A percentile compares a stretch with the other conserved stretches of the same genome.
Evolutionary conservation across 2,888 invertebrate genomes (phyloP).

Genomic region (Nephrotoma guestfalica): DNA sequence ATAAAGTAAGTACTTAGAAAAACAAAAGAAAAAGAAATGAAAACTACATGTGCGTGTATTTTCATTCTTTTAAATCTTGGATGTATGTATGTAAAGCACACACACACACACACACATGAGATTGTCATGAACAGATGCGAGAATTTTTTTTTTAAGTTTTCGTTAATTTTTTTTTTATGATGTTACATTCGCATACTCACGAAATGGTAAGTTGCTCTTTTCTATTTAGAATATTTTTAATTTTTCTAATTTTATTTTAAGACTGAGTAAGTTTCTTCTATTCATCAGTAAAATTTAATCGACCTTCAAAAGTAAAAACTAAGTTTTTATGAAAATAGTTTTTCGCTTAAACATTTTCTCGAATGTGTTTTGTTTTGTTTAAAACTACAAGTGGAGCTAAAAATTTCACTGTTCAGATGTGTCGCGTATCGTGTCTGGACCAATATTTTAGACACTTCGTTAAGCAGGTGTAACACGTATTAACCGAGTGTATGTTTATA

Average conservation of each 20-base stretch:
- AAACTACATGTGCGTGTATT: not conserved
- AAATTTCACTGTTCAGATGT: not conserved
- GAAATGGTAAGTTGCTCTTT: not conserved
- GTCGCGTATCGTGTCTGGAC: not conserved
- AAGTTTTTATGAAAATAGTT: not conserved
- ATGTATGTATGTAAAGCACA: not conserved
- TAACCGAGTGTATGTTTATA: not conserved
- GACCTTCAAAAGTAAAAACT: not conserved
- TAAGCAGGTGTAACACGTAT: not conserved
- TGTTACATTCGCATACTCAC: not conserved
- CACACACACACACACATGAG: not conserved
- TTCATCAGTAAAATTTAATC: not conserved
- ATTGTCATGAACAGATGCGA: constrained; percentile 1
- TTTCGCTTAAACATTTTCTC: not conserved
- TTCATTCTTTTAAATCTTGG: no score
- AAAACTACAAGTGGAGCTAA: not conserved
- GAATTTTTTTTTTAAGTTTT: not conserved
- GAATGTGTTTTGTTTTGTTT: not conserved
- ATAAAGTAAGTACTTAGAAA: not conserved
- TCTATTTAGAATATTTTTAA: not conserved
- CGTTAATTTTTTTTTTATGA: not conserved
- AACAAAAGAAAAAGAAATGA: not conserved
- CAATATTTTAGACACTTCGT: not conserved
- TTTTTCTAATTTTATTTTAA: not conserved
- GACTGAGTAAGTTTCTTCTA: not conserved